Evolutionary conservation across 2,113 vertebrate genomes (phyloP).

Genomic region (Tupaia chinensis): DNA sequence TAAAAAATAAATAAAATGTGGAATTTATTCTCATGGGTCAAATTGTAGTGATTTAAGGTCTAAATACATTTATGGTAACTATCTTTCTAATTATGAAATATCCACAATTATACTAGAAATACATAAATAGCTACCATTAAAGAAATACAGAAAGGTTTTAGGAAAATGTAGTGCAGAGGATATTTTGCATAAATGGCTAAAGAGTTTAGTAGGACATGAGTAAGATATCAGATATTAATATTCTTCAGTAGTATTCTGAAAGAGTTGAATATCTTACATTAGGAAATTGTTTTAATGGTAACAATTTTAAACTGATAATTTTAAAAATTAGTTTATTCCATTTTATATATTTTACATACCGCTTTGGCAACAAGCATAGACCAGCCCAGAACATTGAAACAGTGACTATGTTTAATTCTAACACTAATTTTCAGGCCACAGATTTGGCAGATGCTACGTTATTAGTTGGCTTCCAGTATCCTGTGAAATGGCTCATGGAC

Average conservation of each 20-base stretch:
- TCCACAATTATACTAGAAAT: not conserved
- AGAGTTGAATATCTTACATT: not conserved
- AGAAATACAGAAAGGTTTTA: constrained; percentile 33
- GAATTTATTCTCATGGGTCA: constrained; percentile 41
- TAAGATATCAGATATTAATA: constrained; percentile 54
- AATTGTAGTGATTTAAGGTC: constrained; percentile 43
- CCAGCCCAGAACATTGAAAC: not conserved
- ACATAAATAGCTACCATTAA: not conserved
- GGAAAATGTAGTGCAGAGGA: constrained; percentile 27
- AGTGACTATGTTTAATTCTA: not conserved
- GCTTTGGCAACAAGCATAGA: not conserved
- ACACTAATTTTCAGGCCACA: constrained; percentile 17
- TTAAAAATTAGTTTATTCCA: not conserved
- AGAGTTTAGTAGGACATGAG: not conserved
- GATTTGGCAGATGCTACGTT: not conserved
- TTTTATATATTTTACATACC: constrained; percentile 19
- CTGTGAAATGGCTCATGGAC: not conserved
- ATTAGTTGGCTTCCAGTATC: not conserved
- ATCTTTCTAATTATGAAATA: constrained; percentile 65
- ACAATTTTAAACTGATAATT: constrained; percentile 43
- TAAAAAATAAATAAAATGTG: constrained; percentile 61
- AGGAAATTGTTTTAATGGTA: constrained; percentile 17
- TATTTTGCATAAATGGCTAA: constrained; percentile 50
- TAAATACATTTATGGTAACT: constrained; percentile 44
- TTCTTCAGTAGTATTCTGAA: not conserved